phyloP scores from a whole-genome alignment of 2,113 vertebrate genomes.

The Xiphophorus maculatus region DNA sequence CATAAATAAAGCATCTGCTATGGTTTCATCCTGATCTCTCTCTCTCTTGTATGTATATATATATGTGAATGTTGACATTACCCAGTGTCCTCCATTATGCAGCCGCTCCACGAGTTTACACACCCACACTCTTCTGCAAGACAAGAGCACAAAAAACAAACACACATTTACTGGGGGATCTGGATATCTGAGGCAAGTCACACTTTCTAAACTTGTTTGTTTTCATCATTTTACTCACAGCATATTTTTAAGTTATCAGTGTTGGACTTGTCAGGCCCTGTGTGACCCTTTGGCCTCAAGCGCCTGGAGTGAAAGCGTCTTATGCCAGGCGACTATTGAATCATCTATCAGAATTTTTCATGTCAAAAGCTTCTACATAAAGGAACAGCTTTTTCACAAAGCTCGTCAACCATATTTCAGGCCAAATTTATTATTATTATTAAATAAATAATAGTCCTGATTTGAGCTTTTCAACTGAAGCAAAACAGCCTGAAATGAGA shows the following conservation, averaged over 20 bases:
- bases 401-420: background rate
- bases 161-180: background rate
- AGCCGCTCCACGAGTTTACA: constrained; percentile 88
- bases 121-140: constrained; percentile 90
- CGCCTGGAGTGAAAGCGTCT: background rate
- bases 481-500: background rate
- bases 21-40: background rate
- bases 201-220: background rate
- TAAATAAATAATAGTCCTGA: background rate
- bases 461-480: background rate
- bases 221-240: background rate
- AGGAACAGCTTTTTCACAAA: background rate
- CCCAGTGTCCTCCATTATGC: constrained; percentile 97
- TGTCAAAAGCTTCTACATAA: background rate
- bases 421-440: background rate
- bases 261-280: constrained; percentile 29
- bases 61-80: constrained; percentile 67
- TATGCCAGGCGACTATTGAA: background rate
- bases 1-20: background rate
- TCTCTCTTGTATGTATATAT: constrained; percentile 3
- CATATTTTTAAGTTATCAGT: constrained; percentile 3
- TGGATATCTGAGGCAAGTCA: constrained; percentile 3
- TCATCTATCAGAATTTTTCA: background rate
- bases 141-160: background rate
- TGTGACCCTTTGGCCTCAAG: constrained; percentile 15